Percentiles rank a stretch among this genome's conserved stretches.
These are phyloP conservation scores for Nesometra sesokonis DNA, from an alignment of 35 echinoderm and acorn worm genomes.

Conservation along the genomic window DNA sequence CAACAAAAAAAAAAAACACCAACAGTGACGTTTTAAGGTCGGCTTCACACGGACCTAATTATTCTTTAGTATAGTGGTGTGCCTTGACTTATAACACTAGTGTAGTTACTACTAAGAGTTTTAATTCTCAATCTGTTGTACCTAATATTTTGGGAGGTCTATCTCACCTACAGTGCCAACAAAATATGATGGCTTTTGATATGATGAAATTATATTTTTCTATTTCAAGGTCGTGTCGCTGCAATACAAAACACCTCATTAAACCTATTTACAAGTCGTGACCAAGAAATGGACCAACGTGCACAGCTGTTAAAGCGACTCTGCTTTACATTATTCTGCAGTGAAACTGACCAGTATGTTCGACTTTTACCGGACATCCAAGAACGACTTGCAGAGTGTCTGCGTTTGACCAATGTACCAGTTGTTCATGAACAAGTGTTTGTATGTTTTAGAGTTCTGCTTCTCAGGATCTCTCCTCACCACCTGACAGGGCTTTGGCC, in stretches of 20 bases:
- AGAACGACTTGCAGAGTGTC: constrained; percentile 82
- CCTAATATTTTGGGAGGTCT: no score
- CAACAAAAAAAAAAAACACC: no score
- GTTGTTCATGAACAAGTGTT: constrained; percentile 97
- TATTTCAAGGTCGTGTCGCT: constrained; percentile 63
- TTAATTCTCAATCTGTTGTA: no score
- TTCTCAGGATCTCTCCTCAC: constrained; percentile 84
- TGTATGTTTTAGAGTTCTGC: constrained; percentile 74
- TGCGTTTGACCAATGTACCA: constrained; percentile 64
- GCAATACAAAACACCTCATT: constrained; percentile 95
- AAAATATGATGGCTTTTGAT: not conserved
- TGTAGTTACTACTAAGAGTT: no score
- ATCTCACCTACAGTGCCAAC: no score
- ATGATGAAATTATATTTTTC: not conserved
- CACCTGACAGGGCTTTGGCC: constrained; percentile 96
- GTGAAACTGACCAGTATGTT: constrained; percentile 89
- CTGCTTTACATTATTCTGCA: constrained; percentile 85
- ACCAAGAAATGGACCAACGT: constrained; percentile 91
- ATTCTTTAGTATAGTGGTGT: no score
- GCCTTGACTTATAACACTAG: no score
- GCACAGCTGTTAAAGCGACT: constrained; percentile 87
- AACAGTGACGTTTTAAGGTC: no score
- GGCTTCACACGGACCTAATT: no score
- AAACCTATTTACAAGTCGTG: constrained; percentile 88
- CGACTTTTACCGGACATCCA: constrained; percentile 85